These are phyloP conservation scores for Philaethria dido DNA, from an alignment of 2,888 invertebrate species.

Conservation along the genomic window DNA sequence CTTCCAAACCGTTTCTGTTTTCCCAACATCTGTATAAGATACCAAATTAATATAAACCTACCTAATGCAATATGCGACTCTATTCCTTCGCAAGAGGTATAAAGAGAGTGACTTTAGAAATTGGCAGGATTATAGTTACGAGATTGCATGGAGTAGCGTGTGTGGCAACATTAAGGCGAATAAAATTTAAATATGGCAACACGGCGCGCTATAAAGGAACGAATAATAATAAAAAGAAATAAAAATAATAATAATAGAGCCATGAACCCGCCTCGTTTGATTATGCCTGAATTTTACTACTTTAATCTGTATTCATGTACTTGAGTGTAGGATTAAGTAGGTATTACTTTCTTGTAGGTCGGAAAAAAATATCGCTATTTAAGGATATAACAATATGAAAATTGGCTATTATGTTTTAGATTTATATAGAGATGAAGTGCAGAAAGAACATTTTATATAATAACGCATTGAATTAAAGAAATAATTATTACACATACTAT, in stretches of 20 bases:
- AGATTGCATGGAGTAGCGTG: conserved; percentile 77
- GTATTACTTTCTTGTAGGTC: neutral
- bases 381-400: too few relatives aligned
- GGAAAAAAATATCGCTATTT: too few relatives aligned
- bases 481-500: too few relatives aligned
- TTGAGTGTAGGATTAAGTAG: neutral
- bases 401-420: too few relatives aligned
- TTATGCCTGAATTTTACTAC: conserved; percentile 4
- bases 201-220: conserved; percentile 73
- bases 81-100: conserved; percentile 47
- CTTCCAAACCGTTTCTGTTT: conserved; percentile 78
- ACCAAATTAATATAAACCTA: conserved; percentile 45
- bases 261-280: conserved; percentile 18
- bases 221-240: conserved; percentile 73
- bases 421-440: too few relatives aligned
- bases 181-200: conserved; percentile 83
- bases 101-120: conserved; percentile 19
- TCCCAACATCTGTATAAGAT: conserved; percentile 67
- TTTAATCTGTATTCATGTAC: conserved; percentile 6
- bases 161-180: conserved; percentile 82
- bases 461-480: too few relatives aligned
- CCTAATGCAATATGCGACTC: conserved; percentile 46
- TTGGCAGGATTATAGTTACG: conserved; percentile 68
- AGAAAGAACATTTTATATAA: too few relatives aligned
- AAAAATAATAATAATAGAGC: conserved; percentile 43